Evolutionary conservation across 2,888 invertebrate species (phyloP), one percentile per base, ranked within the genome.

Genomic region (Sinhomidia bicolor): DNA sequence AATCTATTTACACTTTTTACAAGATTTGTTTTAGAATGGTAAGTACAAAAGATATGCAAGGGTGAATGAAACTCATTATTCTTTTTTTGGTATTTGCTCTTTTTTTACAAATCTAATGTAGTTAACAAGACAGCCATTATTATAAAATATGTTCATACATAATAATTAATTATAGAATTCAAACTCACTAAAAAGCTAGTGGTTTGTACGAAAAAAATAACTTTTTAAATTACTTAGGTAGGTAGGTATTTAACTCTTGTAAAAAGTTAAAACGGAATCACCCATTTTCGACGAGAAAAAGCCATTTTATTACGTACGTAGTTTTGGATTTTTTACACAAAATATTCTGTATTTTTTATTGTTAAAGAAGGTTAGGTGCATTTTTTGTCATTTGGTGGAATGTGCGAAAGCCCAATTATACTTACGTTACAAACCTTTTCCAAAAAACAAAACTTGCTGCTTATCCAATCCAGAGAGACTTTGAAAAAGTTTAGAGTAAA

Each of bases 351-450:
- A 36, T 68, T 32, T 68, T 68, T 36, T 62, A n/a, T 36, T 68
- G 14, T 36, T 68, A 17, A 68, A 17, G 26, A n/a, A 32, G 32
- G 32, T 62, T 62, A 32, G 65, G 29, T 32, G 32, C 79, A 81
- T 76, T 26, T n/a, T 76, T 86, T 87, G 88, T 88, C 88, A 88
- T 88, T 84, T 88, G 88, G 78, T 88, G 88, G 88, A 88, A 88
- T 88, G 88, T 88, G 88, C 83, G 88, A 88, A 88, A 88, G 88
- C 88, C 88, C 88, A 88, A 84, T 36, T 82, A 71, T 47, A 36
- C 1, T 44, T 23, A 44, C 32, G 4, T 62, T 57, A 60, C 60
- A 26, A 10, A 2, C 1, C n/a, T 17, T 23, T 47, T 12, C 47
- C 47, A 10, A 17, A 3, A 10, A 57, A 17, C 54, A 54, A 4